Evolutionary conservation across 2,888 invertebrate genomes (phyloP), one percentile per base, ranked within the genome.

Genomic region (Prenolepis imparis): DNA sequence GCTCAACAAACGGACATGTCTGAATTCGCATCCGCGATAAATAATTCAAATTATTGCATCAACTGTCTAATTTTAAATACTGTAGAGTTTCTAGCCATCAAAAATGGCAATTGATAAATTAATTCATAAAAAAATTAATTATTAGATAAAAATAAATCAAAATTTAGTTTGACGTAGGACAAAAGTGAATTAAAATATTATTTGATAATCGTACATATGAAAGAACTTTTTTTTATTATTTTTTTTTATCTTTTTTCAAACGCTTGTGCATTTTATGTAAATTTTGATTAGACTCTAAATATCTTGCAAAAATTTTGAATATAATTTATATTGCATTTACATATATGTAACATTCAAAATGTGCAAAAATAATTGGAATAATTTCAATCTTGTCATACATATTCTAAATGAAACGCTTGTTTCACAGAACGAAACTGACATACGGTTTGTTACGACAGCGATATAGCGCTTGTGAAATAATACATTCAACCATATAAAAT

Each of bases 401-500:
- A 48, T 28, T 1, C 5, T 28, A 68, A 52, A 15, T 3, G 5
- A 68, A 32, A 68, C 18, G 3, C 48, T 32, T n/a, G 15, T 44
- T 44, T 44, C 44, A 44, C 15, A 44, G 44, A 3, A 44, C 15
- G 4, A 15, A 68, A 68, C 12, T n/a, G 12, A 32, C 11, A 48
- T 18, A n/a, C n/a, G 18, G 6, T 68, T 5, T 28, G n/a, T 18
- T 68, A 52, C 32, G 1, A 48, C n/a, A 32, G n/a, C 12, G 8
- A 68, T n/a, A n/a, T 12, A 48, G n/a, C 4, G 12, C 68, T 32
- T 68, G 48, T 32, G n/a, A 12, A n/a, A 67, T 48, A n/a, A 0
- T 52, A 28, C n/a, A 32, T 68, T 68, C 12, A 68, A 68, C 12
- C 0, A 12, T 68, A 68, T 68, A 68, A 68, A 68, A 52, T 68